Evolutionary conservation across 2,797 vertebrate genomes (phyloP).

Genomic region (Typhlichthys subterraneus): DNA sequence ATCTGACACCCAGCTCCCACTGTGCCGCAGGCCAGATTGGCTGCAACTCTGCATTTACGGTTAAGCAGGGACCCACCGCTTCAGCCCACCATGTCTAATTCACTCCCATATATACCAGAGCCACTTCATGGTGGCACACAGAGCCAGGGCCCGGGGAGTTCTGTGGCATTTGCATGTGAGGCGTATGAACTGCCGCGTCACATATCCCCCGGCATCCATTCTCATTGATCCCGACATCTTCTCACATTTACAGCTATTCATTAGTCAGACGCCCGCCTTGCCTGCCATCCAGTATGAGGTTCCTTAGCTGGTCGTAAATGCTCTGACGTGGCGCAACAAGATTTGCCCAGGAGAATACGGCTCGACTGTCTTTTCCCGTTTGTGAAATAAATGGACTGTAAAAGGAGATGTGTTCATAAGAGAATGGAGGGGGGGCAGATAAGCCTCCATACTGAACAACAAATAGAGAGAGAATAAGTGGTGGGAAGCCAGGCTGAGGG

Average conservation of each 20-base stretch:
- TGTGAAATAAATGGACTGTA: slow-evolving; percentile 28
- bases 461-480: background rate
- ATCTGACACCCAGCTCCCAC: slow-evolving; percentile 52
- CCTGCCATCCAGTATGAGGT: slow-evolving; percentile 14
- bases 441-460: background rate
- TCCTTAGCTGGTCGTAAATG: slow-evolving; percentile 45
- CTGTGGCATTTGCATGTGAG: slow-evolving; percentile 56
- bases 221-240: slow-evolving; percentile 58
- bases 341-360: slow-evolving; percentile 53
- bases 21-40: slow-evolving; percentile 46
- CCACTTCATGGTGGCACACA: slow-evolving; percentile 19
- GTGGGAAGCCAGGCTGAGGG: background rate
- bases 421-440: slow-evolving; percentile 4
- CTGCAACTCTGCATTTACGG: slow-evolving; percentile 44
- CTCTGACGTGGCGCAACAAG: slow-evolving; percentile 42
- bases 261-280: slow-evolving; percentile 41
- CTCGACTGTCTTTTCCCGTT: slow-evolving; percentile 51
- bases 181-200: slow-evolving; percentile 45
- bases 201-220: slow-evolving; percentile 60
- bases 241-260: slow-evolving; percentile 70
- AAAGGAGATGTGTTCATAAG: slow-evolving; percentile 45
- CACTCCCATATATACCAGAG: slow-evolving; percentile 31
- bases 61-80: slow-evolving; percentile 53
- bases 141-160: slow-evolving; percentile 30
- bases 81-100: slow-evolving; percentile 40